Evolutionary conservation across 1,140 invertebrate genomes (phyloP).

Genomic region (Bombus difficillimus): DNA sequence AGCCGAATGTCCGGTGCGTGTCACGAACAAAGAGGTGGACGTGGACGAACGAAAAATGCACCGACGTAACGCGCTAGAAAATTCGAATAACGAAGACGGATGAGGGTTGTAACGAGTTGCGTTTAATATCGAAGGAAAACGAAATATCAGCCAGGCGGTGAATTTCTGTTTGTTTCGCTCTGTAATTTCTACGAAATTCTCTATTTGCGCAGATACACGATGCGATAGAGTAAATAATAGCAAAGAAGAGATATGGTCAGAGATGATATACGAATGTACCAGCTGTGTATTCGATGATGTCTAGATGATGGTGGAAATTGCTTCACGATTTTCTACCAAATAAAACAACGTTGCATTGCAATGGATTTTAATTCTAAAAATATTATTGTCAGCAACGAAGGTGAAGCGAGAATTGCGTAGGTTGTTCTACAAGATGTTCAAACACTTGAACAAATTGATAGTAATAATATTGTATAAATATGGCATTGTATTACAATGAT

Average conservation of each 20-base stretch:
- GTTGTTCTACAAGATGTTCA: too few relatives aligned
- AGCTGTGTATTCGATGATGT: neutral
- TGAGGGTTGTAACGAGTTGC: neutral
- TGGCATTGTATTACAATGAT: too few relatives aligned
- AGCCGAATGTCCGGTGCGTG: conserved; percentile 14
- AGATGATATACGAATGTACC: neutral
- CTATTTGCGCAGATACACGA: neutral
- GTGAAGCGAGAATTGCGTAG: rapidly evolving
- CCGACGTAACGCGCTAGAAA: neutral
- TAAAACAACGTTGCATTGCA: too few relatives aligned
- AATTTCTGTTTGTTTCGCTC: neutral
- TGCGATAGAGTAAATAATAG: neutral
- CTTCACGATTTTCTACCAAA: neutral
- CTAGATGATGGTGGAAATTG: neutral
- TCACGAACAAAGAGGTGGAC: neutral
- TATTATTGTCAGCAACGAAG: too few relatives aligned
- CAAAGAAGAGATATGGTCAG: neutral
- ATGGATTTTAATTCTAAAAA: too few relatives aligned
- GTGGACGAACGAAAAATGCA: neutral
- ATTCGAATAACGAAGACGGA: conserved; percentile 8
- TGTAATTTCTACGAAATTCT: neutral
- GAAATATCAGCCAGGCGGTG: neutral
- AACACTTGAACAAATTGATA: too few relatives aligned
- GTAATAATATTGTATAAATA: too few relatives aligned
- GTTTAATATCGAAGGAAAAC: neutral